Evolutionary conservation across 2,888 invertebrate species (phyloP).

Genomic region (Drosophila phalerata): DNA sequence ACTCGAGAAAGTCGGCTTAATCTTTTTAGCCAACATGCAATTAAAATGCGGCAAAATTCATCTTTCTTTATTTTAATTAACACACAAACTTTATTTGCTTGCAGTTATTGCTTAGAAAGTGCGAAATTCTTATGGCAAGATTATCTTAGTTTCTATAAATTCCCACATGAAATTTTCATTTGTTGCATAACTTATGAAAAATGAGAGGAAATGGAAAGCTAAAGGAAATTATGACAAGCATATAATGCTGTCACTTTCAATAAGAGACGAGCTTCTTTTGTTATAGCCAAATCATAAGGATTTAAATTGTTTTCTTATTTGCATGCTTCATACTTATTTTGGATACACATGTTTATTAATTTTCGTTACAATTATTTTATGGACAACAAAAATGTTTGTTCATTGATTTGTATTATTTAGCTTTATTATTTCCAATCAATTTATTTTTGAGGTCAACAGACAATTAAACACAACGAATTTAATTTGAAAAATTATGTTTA

Average conservation of each 20-base stretch:
- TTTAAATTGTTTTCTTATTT: not conserved
- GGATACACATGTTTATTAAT: too few species aligned
- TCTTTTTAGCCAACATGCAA: conserved; percentile 55
- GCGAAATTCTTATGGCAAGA: not conserved
- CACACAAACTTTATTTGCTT: conserved; percentile 3
- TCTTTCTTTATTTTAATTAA: conserved; percentile 10
- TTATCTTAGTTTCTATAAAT: not conserved
- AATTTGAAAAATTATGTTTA: not conserved
- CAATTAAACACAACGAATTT: not conserved
- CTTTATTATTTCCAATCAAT: conserved; percentile 1
- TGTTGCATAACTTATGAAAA: conserved; percentile 1
- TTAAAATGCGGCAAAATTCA: conserved; percentile 42
- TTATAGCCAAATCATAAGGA: not conserved
- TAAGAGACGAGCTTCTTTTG: not conserved
- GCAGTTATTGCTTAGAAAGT: conserved; percentile 4
- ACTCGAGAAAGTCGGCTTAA: conserved; percentile 41
- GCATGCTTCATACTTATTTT: not conserved
- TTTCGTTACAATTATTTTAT: not conserved
- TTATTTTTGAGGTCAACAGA: not conserved
- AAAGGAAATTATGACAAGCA: not conserved
- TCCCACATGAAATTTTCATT: not conserved
- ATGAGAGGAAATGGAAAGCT: not conserved
- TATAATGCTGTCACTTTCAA: not conserved
- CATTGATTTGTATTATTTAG: not conserved
- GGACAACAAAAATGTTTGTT: not conserved